Base-by-base conservation (phyloP, 2,113 vertebrate species). In the Gymnocephalus cernua region DNA sequence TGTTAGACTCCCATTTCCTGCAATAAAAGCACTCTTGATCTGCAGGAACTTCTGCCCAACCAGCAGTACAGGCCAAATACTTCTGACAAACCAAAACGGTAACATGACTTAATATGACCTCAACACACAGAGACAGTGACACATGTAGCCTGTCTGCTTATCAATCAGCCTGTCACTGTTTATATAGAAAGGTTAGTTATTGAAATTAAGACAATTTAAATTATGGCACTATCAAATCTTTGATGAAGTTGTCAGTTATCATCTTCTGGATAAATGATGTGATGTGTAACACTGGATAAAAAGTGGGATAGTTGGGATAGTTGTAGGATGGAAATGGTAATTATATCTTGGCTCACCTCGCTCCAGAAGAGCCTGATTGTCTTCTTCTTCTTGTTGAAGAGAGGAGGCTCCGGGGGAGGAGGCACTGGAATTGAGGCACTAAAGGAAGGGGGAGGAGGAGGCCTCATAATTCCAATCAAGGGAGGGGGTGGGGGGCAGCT, bases 291-390 rank as follows among this genome's bases (percentile, higher is more conserved):
- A 32, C 27, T 51, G 35, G 13, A 72, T 13, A 13, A 18, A 61
- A 59, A 51, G 21, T 50, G 3, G 13, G 6, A 11, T 41, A 35
- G 4, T 1, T 50, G 3, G 13, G 6, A 11, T 41, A 35, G 4
- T 1, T 62, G 2, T 38, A 18, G n/a, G 44, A 41, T 7, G 32
- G 4, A 16, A 23, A 19, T 21, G 54, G 32, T 54, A 0, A 1
- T 6, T 18, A 4, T 21, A 2, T 25, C n/a, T 45, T 12, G 91
- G 83, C 97, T 94, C 68, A 99, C 97, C 93, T 99, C 98, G 1
- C 96, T 99, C 98, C 98, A 99, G 93, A 99, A 99, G 4, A 99
- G 95, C 83, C 98, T 95, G 79, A 99, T 98, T 12, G 97, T 99
- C 94, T 99, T 99, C 96, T 97, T 99, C 93, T 97, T 99, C 93